A percentile compares a stretch with the other conserved stretches of the same genome.
phyloP scores from a whole-genome alignment of 2,888 invertebrate genomes.

The Hydrotaea cyrtoneurina region DNA sequence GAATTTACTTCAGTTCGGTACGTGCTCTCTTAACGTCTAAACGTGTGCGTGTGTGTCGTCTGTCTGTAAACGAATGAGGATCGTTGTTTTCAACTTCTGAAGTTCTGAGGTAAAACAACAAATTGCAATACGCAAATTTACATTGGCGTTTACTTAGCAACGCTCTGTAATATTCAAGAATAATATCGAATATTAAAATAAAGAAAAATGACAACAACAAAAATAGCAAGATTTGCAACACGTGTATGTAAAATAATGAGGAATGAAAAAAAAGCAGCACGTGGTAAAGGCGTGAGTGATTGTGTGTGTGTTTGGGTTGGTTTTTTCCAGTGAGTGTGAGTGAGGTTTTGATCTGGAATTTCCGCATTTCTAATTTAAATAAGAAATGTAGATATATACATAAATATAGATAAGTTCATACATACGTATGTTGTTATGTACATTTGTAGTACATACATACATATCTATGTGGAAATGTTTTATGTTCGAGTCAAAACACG shows the following conservation, averaged over 20 bases:
- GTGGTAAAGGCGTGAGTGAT: conserved; percentile 8
- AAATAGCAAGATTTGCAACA: neutral
- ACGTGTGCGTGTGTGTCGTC: conserved; percentile 48
- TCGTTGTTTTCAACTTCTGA: conserved; percentile 43
- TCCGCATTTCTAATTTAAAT: conserved; percentile 40
- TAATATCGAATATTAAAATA: neutral
- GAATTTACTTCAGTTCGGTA: conserved; percentile 59
- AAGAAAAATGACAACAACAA: neutral
- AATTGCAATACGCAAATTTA: neutral
- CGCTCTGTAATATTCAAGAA: too few species aligned
- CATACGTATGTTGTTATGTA: neutral
- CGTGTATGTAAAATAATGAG: conserved; percentile 1
- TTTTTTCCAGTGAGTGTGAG: neutral
- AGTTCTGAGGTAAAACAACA: conserved; percentile 59
- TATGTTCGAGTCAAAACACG: conserved; percentile 2
- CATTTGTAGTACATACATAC: too few species aligned
- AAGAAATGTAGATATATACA: neutral
- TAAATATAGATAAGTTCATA: neutral
- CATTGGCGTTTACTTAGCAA: too few species aligned
- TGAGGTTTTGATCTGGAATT: conserved; percentile 21
- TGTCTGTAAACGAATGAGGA: neutral
- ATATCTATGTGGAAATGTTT: neutral
- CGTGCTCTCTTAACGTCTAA: conserved; percentile 63
- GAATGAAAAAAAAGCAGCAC: conserved; percentile 1
- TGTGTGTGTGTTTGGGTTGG: too few species aligned